phyloP scores from a whole-genome alignment of 2,797 vertebrate species.

The Synanceia verrucosa region DNA sequence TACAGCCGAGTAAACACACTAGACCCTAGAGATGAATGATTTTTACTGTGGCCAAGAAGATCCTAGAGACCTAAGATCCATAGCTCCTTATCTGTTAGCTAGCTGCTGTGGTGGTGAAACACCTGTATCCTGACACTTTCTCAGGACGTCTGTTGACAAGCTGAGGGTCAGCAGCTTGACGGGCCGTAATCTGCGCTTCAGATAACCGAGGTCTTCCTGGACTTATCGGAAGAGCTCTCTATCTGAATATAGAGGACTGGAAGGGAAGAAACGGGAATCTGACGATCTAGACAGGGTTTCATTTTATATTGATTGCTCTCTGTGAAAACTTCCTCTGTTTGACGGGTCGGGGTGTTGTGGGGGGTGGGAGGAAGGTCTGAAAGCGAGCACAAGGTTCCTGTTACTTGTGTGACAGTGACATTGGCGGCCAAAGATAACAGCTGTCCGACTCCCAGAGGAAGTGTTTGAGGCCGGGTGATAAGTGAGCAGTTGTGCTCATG shows the following conservation, averaged over 20 bases:
- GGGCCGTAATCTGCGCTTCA: conserved; percentile 24
- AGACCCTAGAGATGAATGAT: not conserved
- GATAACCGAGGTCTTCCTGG: conserved; percentile 48
- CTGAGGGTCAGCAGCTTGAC: conserved; percentile 45
- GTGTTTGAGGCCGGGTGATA: conserved; percentile 73
- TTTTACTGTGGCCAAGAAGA: not conserved
- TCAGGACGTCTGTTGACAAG: conserved; percentile 36
- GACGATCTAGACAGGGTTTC: conserved; percentile 65
- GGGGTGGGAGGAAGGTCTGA: conserved; percentile 3
- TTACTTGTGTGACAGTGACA: conserved; percentile 75
- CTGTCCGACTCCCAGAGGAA: conserved; percentile 73
- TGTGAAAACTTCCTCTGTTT: conserved; percentile 75
- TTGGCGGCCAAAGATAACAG: conserved; percentile 75
- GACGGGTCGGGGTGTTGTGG: conserved; percentile 14
- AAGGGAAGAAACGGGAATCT: conserved; percentile 55
- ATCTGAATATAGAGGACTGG: conserved; percentile 35
- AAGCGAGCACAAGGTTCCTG: conserved; percentile 59
- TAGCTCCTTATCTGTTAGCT: conserved; percentile 15
- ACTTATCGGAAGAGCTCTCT: conserved; percentile 33
- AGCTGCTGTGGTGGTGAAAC: conserved; percentile 38
- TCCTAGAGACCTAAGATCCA: not conserved
- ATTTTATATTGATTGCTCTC: conserved; percentile 69
- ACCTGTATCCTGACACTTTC: conserved; percentile 52
- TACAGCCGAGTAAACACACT: not conserved
- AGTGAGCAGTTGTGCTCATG: conserved; percentile 52